These are phyloP conservation scores for Aspidapion aeneum DNA, from an alignment of 2,888 invertebrate genomes.

Conservation along the genomic window DNA sequence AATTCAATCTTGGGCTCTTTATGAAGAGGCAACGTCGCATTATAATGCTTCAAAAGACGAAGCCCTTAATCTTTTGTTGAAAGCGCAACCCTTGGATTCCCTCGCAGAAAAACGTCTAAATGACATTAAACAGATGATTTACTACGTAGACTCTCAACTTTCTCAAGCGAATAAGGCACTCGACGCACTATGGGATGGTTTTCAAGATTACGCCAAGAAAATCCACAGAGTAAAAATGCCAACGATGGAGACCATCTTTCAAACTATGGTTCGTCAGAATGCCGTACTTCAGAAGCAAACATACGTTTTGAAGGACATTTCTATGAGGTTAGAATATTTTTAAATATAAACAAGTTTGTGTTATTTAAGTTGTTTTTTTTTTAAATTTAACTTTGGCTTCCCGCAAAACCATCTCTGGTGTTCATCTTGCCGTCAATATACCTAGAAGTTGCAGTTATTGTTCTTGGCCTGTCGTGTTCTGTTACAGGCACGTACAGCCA, in stretches of 20 bases:
- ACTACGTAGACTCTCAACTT: slow-evolving; percentile 73
- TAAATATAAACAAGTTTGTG: too few relatives aligned
- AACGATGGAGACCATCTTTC: slow-evolving; percentile 73
- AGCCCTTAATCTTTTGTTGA: slow-evolving; percentile 37
- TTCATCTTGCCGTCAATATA: too few relatives aligned
- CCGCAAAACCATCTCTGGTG: too few relatives aligned
- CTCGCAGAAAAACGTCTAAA: slow-evolving; percentile 63
- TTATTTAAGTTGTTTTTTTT: too few relatives aligned
- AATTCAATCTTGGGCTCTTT: slow-evolving; percentile 55
- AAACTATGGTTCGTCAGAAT: slow-evolving; percentile 71
- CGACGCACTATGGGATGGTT: slow-evolving; percentile 73
- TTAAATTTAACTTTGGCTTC: too few relatives aligned
- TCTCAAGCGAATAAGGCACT: slow-evolving; percentile 67
- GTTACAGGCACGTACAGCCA: too few relatives aligned
- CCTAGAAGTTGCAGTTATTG: too few relatives aligned
- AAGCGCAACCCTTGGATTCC: slow-evolving; percentile 57
- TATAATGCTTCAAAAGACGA: slow-evolving; percentile 45
- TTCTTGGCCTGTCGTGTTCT: too few relatives aligned
- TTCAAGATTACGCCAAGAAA: slow-evolving; percentile 51
- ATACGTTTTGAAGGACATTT: slow-evolving; percentile 44
- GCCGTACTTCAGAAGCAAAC: slow-evolving; percentile 60
- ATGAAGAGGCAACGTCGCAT: slow-evolving; percentile 55
- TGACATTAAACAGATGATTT: slow-evolving; percentile 64
- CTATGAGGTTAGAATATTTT: too few relatives aligned
- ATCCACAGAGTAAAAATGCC: slow-evolving; percentile 60